Base-by-base conservation (phyloP, 2,888 invertebrate genomes). In the Erebia aethiops region DNA sequence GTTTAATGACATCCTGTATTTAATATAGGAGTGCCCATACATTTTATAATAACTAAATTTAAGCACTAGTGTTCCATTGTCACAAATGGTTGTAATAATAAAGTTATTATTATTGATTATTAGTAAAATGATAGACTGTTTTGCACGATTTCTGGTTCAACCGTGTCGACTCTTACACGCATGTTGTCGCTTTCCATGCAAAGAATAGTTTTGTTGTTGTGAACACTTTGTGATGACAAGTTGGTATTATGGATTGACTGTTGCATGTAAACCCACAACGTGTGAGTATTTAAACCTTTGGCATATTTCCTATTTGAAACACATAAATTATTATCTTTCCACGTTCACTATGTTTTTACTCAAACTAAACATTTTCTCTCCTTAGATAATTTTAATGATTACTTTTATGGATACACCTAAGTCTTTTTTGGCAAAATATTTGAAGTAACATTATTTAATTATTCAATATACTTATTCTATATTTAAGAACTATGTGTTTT, bases 401-500 rank as follows among this genome's bases (percentile, higher is more conserved):
- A 92, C 82, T 91, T 92, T 93, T 89, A 92, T 86, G 86, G 86
- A 87, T 88, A 91, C 92, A 91, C 88, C 86, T 90, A 92, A 91
- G 90, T 90, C 90, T 92, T 92, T 89, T 91, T 92, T 91, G 92
- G 91, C 90, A 88, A 90, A 83, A 89, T 90, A 92, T 90, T 93
- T 91, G 90, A 92, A 91, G 85, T 93, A 92, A 92, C 89, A 91
- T 92, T 92, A 93, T 93, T 93, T 93, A 92, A 93, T 90, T 92
- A 93, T 93, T 92, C 91, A 93, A 92, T 93, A 93, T 93, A 93
- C 93, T 93, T 93, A 93, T 93, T 89, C 92, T 92, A 92, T 90
- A 91, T 87, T 87, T 92, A 92, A 90, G 87, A 87, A 71, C 79
- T 73, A 67, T 80, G 83, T 81, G 87, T 92, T 92, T 92, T 81